Base-by-base conservation (phyloP, 2,113 vertebrate species). In the Megaceryle torquata region DNA sequence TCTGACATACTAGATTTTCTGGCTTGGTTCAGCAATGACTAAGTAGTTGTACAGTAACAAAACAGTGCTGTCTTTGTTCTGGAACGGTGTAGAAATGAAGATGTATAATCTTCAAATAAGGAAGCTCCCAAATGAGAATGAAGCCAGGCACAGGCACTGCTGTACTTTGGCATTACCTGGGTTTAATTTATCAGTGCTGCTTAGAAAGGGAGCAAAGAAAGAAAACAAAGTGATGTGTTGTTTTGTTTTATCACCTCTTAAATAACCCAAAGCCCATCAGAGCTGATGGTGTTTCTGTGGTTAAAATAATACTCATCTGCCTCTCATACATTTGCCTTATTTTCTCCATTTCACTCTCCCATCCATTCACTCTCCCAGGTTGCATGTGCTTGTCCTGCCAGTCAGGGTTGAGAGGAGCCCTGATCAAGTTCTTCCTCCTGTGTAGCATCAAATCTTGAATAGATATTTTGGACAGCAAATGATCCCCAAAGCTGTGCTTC, bases 1-100 rank as follows among this genome's bases (percentile, higher is more conserved):
- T 69, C 83, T 95, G 91, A 90, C 76, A 88, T 79, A 68, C 65
- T 68, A 61, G 61, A 57, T 59, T 88, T 94, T 63, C 90, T 94
- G 93, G 56, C 65, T 80, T 59, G 56, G 51, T 80, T 86, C 68
- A 78, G 91, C 82, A 88, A 54, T 86, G 80, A 91, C 68, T 90
- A 83, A 96, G 69, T 86, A 93, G 41, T 82, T 84, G 60, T 92
- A 65, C 77, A 91, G 80, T 88, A 93, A 93, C 72, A 86, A 86
- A 93, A 93, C 82, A 91, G 48, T 83, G 65, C 72, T 90, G 86
- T 37, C 76, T 92, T 96, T 97, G 83, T 95, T 96, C 88, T 86
- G 83, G 77, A 87, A 84, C 84, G 92, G 68, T 33, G 44, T 61
- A 87, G 74, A 93, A 95, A 92, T 89, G 18, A 92, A 78, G 83